Evolutionary conservation across 2,113 vertebrate species (phyloP).

Genomic region (Hydropotes inermis): DNA sequence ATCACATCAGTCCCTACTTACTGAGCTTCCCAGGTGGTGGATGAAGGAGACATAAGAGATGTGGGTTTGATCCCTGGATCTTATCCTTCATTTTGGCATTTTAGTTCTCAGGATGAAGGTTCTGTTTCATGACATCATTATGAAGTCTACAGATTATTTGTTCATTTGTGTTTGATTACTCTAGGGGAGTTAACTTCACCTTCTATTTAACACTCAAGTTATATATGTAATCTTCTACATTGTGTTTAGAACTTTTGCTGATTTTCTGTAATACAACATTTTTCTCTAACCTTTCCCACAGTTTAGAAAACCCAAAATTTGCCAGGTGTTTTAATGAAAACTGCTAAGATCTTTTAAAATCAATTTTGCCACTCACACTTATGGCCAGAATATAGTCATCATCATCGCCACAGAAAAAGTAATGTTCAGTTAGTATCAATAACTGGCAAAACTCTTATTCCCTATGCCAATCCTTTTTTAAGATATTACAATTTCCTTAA

Average conservation of each 20-base stretch:
- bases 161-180: background rate
- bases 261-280: background rate
- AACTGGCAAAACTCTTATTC: background rate
- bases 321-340: background rate
- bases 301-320: background rate
- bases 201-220: slow-evolving; percentile 39
- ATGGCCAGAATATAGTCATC: background rate
- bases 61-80: background rate
- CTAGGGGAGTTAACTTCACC: background rate
- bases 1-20: background rate
- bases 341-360: background rate
- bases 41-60: background rate
- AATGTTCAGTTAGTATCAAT: background rate
- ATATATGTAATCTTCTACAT: background rate
- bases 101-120: background rate
- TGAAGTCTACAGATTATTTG: background rate
- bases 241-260: background rate
- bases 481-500: slow-evolving; percentile 45
- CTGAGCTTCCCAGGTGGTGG: background rate
- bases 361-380: background rate
- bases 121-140: background rate
- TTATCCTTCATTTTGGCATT: slow-evolving; percentile 33
- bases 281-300: background rate
- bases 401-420: background rate
- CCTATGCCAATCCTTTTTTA: slow-evolving; percentile 21